phyloP scores from a whole-genome alignment of 2,888 invertebrate species.

The Arrhopalites spinosus region DNA sequence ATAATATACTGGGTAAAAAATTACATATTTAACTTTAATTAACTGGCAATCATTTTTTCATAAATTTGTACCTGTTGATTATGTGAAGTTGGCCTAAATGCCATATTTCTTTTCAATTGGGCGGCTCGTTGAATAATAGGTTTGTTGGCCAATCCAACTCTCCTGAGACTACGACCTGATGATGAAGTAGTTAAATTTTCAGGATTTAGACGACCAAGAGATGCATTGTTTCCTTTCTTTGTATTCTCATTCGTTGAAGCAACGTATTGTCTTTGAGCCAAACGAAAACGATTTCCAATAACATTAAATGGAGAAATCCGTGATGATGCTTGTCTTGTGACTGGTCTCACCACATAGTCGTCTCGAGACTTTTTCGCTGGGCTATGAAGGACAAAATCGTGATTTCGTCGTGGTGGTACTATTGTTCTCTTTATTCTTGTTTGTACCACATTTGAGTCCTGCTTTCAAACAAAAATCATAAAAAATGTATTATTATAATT shows the following conservation, averaged over 20 bases:
- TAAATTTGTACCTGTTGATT: background rate
- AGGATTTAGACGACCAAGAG: background rate
- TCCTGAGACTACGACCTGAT: background rate
- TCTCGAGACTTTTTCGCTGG: constrained; percentile 4
- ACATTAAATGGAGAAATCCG: constrained; percentile 14
- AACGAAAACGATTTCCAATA: constrained; percentile 13
- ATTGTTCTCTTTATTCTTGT: constrained; percentile 18
- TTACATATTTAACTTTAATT: too few relatives aligned
- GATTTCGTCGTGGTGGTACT: constrained; percentile 32
- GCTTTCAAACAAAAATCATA: too few relatives aligned
- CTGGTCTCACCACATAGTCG: background rate
- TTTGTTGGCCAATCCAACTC: background rate
- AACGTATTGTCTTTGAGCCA: constrained; percentile 11
- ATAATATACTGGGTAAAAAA: too few relatives aligned
- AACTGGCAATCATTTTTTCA: background rate
- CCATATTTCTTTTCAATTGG: background rate
- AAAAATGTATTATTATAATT: too few relatives aligned
- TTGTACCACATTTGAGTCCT: background rate
- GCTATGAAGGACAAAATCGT: constrained; percentile 32
- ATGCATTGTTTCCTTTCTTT: background rate
- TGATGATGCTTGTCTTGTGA: background rate
- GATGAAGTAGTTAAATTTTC: too few relatives aligned
- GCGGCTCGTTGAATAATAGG: background rate
- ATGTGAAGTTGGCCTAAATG: background rate
- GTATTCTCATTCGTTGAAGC: background rate